Percentiles rank a stretch among this genome's conserved stretches.
These are phyloP conservation scores for Prolemur simus DNA, from an alignment of 2,113 vertebrate genomes.

Conservation along the genomic window DNA sequence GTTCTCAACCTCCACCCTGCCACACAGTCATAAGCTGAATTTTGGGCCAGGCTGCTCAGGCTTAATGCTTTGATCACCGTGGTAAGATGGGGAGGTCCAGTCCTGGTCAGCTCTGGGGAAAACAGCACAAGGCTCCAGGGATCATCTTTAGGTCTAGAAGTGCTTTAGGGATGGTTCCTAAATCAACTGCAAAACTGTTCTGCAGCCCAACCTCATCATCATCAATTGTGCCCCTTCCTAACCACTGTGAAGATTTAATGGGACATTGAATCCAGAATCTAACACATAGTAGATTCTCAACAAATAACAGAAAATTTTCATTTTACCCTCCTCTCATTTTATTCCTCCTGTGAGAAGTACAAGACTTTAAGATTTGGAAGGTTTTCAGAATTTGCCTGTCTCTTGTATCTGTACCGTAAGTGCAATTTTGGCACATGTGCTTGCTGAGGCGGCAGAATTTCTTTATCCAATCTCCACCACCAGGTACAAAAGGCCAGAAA, in stretches of 20 bases:
- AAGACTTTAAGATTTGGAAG: constrained; percentile 1
- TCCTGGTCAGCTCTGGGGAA: not conserved
- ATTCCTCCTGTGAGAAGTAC: not conserved
- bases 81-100: not conserved
- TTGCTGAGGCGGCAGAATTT: constrained; percentile 53
- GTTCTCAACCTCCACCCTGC: not conserved
- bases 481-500: constrained; percentile 45
- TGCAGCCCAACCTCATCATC: not conserved
- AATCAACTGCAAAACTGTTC: not conserved
- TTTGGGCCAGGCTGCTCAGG: not conserved
- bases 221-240: not conserved
- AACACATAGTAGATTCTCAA: not conserved
- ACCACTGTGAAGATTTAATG: not conserved
- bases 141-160: not conserved
- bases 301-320: not conserved
- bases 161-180: not conserved
- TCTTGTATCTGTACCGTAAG: constrained; percentile 30
- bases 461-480: not conserved
- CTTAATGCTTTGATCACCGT: not conserved
- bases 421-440: constrained; percentile 49
- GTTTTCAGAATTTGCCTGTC: constrained; percentile 44
- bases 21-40: not conserved
- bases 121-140: not conserved
- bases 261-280: not conserved
- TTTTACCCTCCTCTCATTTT: not conserved